These are phyloP conservation scores for Potamarius usumacintae DNA, from an alignment of 2,113 vertebrate species.

Conservation along the genomic window DNA sequence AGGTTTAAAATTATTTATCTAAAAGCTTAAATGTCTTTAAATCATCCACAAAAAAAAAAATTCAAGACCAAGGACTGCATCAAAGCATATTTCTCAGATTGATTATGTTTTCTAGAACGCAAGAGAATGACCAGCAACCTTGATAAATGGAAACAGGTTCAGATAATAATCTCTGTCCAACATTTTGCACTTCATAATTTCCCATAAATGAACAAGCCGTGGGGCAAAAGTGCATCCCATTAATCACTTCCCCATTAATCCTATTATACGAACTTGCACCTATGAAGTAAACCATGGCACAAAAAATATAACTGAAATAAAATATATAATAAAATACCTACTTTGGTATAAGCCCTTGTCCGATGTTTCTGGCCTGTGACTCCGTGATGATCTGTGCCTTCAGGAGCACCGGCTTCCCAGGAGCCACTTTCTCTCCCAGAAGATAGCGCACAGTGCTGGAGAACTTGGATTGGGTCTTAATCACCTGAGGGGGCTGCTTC, in stretches of 20 bases:
- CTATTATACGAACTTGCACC: neutral
- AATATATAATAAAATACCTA: conserved; percentile 52
- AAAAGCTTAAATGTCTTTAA: neutral
- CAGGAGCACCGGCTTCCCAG: conserved; percentile 80
- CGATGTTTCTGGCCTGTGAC: conserved; percentile 80
- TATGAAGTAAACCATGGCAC: neutral
- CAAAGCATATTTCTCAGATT: neutral
- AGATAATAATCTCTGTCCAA: neutral
- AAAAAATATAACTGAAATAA: neutral
- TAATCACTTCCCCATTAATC: neutral
- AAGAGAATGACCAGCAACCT: neutral
- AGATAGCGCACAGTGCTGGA: conserved; percentile 86
- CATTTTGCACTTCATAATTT: neutral
- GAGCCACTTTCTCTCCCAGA: conserved; percentile 80
- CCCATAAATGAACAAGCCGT: neutral
- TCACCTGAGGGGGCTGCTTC: conserved; percentile 92
- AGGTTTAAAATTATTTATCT: neutral
- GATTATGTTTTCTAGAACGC: neutral
- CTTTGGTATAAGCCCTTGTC: conserved; percentile 56
- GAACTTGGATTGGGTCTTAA: conserved; percentile 98
- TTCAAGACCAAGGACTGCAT: too few species aligned
- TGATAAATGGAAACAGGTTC: neutral
- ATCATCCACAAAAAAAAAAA: too few species aligned
- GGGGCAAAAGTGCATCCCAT: too few species aligned
- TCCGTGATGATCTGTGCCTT: conserved; percentile 91